phyloP scores from a whole-genome alignment of 1,140 invertebrate species.

The Hylaeus volcanicus region DNA sequence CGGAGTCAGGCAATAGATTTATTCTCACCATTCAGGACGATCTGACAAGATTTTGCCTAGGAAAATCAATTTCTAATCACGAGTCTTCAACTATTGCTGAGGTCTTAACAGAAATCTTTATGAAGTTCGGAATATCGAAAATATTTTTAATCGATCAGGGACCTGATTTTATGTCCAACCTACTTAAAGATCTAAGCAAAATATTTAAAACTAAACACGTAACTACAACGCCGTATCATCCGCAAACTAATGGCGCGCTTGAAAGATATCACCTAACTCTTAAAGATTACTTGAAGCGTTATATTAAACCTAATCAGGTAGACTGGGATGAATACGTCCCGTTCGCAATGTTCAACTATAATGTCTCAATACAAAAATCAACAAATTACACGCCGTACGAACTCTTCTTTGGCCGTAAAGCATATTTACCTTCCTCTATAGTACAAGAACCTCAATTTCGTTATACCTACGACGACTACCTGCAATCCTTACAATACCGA shows the following conservation, averaged over 20 bases:
- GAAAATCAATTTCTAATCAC: too few species aligned
- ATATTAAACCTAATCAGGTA: slow-evolving; percentile 63
- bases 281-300: slow-evolving; percentile 62
- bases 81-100: slow-evolving; percentile 39
- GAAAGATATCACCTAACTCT: slow-evolving; percentile 75
- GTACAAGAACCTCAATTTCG: neutral
- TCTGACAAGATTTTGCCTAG: neutral
- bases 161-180: slow-evolving; percentile 65
- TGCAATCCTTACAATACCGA: neutral
- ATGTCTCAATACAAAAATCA: slow-evolving; percentile 74
- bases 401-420: too few species aligned
- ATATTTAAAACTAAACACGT: slow-evolving; percentile 64
- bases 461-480: neutral
- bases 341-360: slow-evolving; percentile 78
- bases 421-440: too few species aligned
- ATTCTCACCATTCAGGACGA: neutral
- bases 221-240: slow-evolving; percentile 73
- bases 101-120: slow-evolving; percentile 47
- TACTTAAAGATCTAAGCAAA: slow-evolving; percentile 45
- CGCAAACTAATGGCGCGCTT: slow-evolving; percentile 68
- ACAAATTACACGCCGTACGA: slow-evolving; percentile 75
- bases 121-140: slow-evolving; percentile 68
- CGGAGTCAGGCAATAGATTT: neutral
- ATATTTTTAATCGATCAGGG: slow-evolving; percentile 68
- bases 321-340: slow-evolving; percentile 78